Evolutionary conservation across 2,888 invertebrate species (phyloP), one percentile per base, ranked within the genome.

Genomic region (Lithodes maja): DNA sequence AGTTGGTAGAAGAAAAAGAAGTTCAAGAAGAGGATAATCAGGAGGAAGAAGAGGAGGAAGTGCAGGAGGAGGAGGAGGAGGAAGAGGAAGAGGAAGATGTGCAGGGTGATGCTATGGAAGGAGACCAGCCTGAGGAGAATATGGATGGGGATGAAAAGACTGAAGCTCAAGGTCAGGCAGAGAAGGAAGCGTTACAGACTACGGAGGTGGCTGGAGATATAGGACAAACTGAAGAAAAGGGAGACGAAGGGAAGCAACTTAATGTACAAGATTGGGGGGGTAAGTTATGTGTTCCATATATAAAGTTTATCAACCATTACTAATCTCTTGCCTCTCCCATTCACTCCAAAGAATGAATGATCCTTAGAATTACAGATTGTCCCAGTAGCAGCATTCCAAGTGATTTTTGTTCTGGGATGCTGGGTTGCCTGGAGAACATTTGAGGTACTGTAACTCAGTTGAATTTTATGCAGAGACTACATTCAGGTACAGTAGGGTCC

Each of bases 1-100:
- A 84, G 53, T 86, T 83, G 61, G 52, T 33, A 52, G 17, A 81
- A 71, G 86, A 87, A 33, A 50, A 90, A 49, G 71, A 80, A 12
- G 90, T 93, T 88, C 93, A 93, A 52, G 93, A 93, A 68, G 92
- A 92, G 69, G 93, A 93, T 2, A 50, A 71, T 2, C 49, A 33
- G 7, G 50, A 86, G 17, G 74, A 74, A 74, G 50, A 74, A 3
- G n/a, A 53, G 50, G 55, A 33, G 50, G 17, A 85, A 3, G 69
- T 3, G n/a, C 7, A 9, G 15, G 53, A 79, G 79, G 17, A 17
- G 53, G 61, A 80, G 55, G 53, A 79, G 9, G 49, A 61, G 7
- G 53, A 78, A n/a, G 82, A 50, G n/a, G 49, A 50, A 15, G 33
- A 83, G n/a, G 54, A 54, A 7, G 33, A 79, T 9, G 61, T 77